Percentiles rank a stretch among this genome's conserved stretches.
These are phyloP conservation scores for Calosoma granatense DNA, from an alignment of 1,140 invertebrate genomes.

Conservation along the genomic window DNA sequence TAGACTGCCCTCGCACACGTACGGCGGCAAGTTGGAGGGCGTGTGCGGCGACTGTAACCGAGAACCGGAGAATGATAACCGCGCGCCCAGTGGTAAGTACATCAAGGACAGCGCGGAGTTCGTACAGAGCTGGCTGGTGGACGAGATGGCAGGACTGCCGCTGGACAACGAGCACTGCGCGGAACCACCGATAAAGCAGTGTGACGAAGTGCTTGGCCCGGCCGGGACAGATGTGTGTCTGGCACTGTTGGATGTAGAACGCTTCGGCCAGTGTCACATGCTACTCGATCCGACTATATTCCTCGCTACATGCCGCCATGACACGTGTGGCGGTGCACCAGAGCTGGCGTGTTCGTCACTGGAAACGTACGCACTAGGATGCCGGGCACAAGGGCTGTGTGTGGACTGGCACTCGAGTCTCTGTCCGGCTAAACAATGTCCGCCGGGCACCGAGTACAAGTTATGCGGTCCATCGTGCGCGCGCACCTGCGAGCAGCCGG, in stretches of 20 bases:
- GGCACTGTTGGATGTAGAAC: slow-evolving; percentile 45
- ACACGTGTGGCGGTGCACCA: slow-evolving; percentile 46
- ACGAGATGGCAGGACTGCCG: too few species aligned
- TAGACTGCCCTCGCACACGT: slow-evolving; percentile 57
- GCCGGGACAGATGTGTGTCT: slow-evolving; percentile 52
- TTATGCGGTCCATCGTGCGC: slow-evolving; percentile 56
- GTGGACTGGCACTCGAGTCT: slow-evolving; percentile 55
- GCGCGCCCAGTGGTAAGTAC: slow-evolving; percentile 40
- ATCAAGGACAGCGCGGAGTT: slow-evolving; percentile 40
- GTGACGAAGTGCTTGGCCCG: slow-evolving; percentile 35
- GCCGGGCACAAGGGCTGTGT: slow-evolving; percentile 54
- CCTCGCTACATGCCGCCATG: slow-evolving; percentile 55
- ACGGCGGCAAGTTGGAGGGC: slow-evolving; percentile 61
- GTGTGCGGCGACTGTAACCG: slow-evolving; percentile 70
- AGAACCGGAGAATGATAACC: slow-evolving; percentile 51
- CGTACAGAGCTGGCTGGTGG: slow-evolving; percentile 53
- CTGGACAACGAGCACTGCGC: slow-evolving; percentile 21
- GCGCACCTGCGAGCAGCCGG: slow-evolving; percentile 53
- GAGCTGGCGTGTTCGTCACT: slow-evolving; percentile 49
- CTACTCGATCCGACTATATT: slow-evolving; percentile 57
- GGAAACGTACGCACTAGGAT: slow-evolving; percentile 63
- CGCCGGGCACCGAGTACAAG: slow-evolving; percentile 42
- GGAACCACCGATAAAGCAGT: slow-evolving; percentile 32
- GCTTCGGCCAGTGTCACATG: slow-evolving; percentile 62
- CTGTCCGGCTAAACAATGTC: slow-evolving; percentile 49